These are phyloP conservation scores for Gobio gobio DNA, from an alignment of 2,113 vertebrate genomes.

Conservation along the genomic window DNA sequence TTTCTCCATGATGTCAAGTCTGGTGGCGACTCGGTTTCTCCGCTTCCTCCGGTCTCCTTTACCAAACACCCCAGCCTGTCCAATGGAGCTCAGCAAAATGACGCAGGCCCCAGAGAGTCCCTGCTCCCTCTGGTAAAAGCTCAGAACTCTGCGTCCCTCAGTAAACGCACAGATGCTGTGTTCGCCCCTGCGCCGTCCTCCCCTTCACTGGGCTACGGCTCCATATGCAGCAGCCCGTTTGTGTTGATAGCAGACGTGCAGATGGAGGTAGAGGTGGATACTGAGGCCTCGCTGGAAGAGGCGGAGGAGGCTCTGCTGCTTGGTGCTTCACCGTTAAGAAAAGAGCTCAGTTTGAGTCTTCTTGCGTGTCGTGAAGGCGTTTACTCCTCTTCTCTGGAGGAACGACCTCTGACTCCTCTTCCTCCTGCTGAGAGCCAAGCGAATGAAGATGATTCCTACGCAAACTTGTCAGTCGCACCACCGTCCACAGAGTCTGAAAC, in stretches of 20 bases:
- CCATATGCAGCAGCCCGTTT: slow-evolving; percentile 64
- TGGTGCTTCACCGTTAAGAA: slow-evolving; percentile 67
- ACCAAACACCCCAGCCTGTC: slow-evolving; percentile 32
- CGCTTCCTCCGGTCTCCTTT: slow-evolving; percentile 37
- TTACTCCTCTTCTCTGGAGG: slow-evolving; percentile 62
- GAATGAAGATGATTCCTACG: slow-evolving; percentile 51
- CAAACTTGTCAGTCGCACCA: slow-evolving; percentile 44
- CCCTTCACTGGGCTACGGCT: slow-evolving; percentile 44
- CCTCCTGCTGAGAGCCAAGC: not conserved
- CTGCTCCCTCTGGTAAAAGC: slow-evolving; percentile 57
- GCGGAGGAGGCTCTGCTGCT: slow-evolving; percentile 68
- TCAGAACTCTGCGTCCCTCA: not conserved
- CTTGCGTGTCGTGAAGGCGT: slow-evolving; percentile 72
- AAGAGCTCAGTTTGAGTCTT: slow-evolving; percentile 76
- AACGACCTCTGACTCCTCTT: slow-evolving; percentile 54
- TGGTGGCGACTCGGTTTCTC: slow-evolving; percentile 27
- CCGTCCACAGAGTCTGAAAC: slow-evolving; percentile 39
- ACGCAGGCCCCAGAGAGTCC: slow-evolving; percentile 62
- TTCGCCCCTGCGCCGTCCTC: not conserved
- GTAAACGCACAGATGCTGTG: not conserved
- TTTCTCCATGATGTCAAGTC: slow-evolving; percentile 71
- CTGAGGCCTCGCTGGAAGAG: slow-evolving; percentile 68
- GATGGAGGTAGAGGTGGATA: slow-evolving; percentile 63
- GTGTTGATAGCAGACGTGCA: slow-evolving; percentile 62
- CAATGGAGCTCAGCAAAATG: slow-evolving; percentile 43